Percentiles rank a stretch among this genome's conserved stretches.
Evolutionary conservation across 2,113 vertebrate species (phyloP).

Genomic region (Ammodytes marinus): DNA sequence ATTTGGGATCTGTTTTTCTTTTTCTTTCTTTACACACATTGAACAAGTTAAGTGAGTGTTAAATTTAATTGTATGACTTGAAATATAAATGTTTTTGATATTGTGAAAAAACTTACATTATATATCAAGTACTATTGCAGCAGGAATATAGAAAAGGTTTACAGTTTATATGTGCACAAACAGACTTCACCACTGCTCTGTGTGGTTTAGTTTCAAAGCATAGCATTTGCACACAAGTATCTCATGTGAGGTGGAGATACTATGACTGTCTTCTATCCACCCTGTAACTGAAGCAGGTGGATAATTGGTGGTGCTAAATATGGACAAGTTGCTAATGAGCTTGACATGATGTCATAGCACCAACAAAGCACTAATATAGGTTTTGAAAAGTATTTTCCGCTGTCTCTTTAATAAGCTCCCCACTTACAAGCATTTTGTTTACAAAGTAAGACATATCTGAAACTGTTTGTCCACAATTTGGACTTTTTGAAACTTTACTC

Average conservation of each 20-base stretch:
- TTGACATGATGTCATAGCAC: slow-evolving; percentile 38
- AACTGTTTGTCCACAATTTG: slow-evolving; percentile 48
- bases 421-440: slow-evolving; percentile 33
- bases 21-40: slow-evolving; percentile 30
- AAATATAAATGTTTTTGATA: slow-evolving; percentile 25
- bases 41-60: slow-evolving; percentile 7
- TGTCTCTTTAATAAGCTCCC: slow-evolving; percentile 18
- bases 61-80: slow-evolving; percentile 19
- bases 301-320: slow-evolving; percentile 58
- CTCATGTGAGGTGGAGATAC: slow-evolving; percentile 56
- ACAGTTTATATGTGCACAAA: slow-evolving; percentile 44
- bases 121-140: slow-evolving; percentile 43
- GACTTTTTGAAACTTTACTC: slow-evolving; percentile 34
- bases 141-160: slow-evolving; percentile 26
- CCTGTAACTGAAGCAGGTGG: slow-evolving; percentile 48
- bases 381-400: not conserved
- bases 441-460: slow-evolving; percentile 28
- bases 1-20: not conserved
- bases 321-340: slow-evolving; percentile 59
- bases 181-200: slow-evolving; percentile 48
- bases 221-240: slow-evolving; percentile 75
- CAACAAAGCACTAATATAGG: slow-evolving; percentile 20
- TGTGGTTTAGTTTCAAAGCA: slow-evolving; percentile 58
- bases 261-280: slow-evolving; percentile 36
- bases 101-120: not conserved